Conservation (phyloP, 2,113 vertebrate genomes). For the Plecotus auritus region DNA sequence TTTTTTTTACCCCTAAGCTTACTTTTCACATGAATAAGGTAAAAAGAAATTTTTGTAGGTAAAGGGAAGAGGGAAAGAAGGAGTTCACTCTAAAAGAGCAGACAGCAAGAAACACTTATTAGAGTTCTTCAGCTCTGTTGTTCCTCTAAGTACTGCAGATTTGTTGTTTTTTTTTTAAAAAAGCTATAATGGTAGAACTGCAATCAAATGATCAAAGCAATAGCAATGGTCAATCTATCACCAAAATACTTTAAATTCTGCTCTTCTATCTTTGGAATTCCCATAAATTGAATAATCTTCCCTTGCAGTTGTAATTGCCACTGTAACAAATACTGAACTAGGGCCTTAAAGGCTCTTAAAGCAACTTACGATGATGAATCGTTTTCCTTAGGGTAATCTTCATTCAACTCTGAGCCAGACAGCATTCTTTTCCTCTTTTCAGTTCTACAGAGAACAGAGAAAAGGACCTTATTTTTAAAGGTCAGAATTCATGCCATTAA, state of each 20-base stretch:
- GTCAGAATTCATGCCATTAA: constrained; percentile 44
- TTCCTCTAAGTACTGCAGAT: not conserved
- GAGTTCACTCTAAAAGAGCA: not conserved
- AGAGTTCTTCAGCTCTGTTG: not conserved
- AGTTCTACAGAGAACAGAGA: constrained; percentile 74
- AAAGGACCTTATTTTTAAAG: not conserved
- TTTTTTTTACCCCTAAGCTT: not conserved
- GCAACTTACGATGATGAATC: constrained; percentile 94
- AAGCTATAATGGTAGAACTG: not conserved
- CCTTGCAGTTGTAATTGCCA: not conserved
- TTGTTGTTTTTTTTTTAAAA: too few species aligned
- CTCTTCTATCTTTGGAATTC: not conserved
- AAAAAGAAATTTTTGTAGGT: not conserved
- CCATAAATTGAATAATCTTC: not conserved
- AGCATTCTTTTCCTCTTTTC: constrained; percentile 94
- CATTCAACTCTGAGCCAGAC: constrained; percentile 88
- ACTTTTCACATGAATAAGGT: constrained; percentile 7
- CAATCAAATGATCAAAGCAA: constrained; percentile 10
- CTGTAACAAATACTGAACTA: not conserved
- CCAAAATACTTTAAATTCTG: constrained; percentile 16
- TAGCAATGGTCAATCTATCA: not conserved
- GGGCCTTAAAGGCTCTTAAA: not conserved
- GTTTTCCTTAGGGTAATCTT: constrained; percentile 99
- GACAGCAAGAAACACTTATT: not conserved
- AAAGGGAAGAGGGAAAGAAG: not conserved